Percentiles rank a stretch among this genome's conserved stretches.
Conservation (phyloP, 2,888 invertebrate species). For the Eristalis tenax region DNA sequence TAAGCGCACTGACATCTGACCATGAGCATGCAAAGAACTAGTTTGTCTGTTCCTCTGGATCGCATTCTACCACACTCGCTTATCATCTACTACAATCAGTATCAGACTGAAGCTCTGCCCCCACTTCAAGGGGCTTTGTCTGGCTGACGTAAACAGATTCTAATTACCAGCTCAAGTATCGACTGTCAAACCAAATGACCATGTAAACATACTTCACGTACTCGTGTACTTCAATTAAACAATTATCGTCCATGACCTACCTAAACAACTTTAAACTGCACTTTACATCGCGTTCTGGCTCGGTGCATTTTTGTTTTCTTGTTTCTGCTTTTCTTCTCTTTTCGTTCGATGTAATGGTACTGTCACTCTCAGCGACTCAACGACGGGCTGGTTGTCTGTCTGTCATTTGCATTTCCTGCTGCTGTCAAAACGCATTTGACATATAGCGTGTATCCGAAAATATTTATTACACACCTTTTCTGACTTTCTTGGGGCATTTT, state of each 20-base stretch:
- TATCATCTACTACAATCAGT: conserved; percentile 27
- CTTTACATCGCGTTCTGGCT: conserved; percentile 27
- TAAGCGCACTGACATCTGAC: background rate
- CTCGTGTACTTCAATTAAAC: conserved; percentile 40
- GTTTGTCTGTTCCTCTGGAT: background rate
- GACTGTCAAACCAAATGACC: conserved; percentile 44
- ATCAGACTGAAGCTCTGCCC: background rate
- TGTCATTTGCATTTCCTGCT: conserved; percentile 62
- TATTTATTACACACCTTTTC: background rate
- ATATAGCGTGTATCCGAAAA: conserved; percentile 17
- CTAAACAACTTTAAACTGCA: conserved; percentile 64
- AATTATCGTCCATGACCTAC: conserved; percentile 69
- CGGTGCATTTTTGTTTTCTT: background rate
- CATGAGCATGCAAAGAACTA: background rate
- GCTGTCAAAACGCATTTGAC: conserved; percentile 49
- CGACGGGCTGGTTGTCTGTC: conserved; percentile 7
- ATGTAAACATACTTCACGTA: conserved; percentile 33
- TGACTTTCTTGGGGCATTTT: background rate
- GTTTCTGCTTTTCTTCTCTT: too few species aligned
- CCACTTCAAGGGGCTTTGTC: background rate
- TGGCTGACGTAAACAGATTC: conserved; percentile 46
- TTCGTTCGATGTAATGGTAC: background rate
- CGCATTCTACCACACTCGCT: background rate
- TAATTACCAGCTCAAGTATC: conserved; percentile 40
- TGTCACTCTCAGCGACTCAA: background rate